Evolutionary conservation across 37 sponge, comb jelly and placozoan species (phyloP), one percentile per base, ranked within the genome.

Genomic region (Mnemiopsis leidyi): DNA sequence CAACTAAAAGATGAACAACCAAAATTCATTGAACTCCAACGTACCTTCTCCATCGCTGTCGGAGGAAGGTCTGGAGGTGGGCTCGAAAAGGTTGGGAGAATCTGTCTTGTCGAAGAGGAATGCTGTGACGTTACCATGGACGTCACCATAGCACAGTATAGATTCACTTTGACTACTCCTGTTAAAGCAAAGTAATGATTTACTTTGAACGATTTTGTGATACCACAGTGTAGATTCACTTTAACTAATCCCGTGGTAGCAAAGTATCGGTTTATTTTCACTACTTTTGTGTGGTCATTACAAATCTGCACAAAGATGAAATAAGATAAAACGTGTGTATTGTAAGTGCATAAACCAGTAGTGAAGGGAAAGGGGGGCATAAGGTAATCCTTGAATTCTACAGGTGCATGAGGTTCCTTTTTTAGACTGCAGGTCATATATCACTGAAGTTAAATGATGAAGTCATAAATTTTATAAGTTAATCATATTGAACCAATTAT

Each of bases 371-470:
- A 92, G 76, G 3, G 93, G 93, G 21, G 76, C 76, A 92, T 92
- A 71, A 7, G 73, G 75, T 2, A 92, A 39, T 29, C 93, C 93
- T 29, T 92, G 93, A 24, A 92, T 92, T 23, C 73, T 32, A 39
- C 76, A 92, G n/a, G 76, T 71, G 23, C 93, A 92, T 33, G 75
- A 36, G 0, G 76, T 73, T 16, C 76, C 93, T 69, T 69, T 73
- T 71, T 92, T 92, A 3, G 93, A 71, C 73, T 92, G 73, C 1
- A 92, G 76, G 67, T 92, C 93, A 25, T 92, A 92, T 32, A 92
- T 92, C 71, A 69, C 93, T 92, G 76, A 16, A 92, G 69, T 39
- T n/a, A 26, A 23, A 40, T 1, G 0, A 28, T n/a, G n/a, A n/a
- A n/a, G n/a, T n/a, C n/a, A n/a, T n/a, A n/a, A n/a, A n/a, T n/a